Conservation (phyloP, 2,888 invertebrate species). For the Polymixis lichenea region DNA sequence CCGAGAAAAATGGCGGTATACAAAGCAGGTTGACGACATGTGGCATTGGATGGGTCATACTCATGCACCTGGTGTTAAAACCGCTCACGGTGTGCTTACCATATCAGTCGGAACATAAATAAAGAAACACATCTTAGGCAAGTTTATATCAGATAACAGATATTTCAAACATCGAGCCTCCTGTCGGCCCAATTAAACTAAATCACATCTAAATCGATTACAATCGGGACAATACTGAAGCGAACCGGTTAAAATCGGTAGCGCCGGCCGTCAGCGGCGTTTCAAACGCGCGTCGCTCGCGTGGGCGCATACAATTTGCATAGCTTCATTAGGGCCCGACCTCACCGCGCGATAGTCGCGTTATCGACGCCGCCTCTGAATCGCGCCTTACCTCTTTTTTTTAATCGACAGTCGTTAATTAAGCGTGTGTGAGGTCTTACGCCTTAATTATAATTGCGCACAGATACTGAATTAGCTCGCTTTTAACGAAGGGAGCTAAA, state of each 20-base stretch:
- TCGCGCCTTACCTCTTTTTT: constrained; percentile 69
- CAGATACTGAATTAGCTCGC: constrained; percentile 74
- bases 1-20: constrained; percentile 34
- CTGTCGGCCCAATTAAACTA: constrained; percentile 61
- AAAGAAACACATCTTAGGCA: constrained; percentile 36
- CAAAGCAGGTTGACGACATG: constrained; percentile 52
- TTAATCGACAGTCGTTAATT: constrained; percentile 78
- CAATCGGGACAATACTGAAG: constrained; percentile 64
- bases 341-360: constrained; percentile 71
- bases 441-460: constrained; percentile 82
- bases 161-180: constrained; percentile 52
- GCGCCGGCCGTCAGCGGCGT: constrained; percentile 64
- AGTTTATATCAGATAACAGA: constrained; percentile 46
- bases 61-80: constrained; percentile 44
- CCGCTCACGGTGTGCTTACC: constrained; percentile 21
- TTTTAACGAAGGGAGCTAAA: constrained; percentile 59
- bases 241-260: constrained; percentile 62
- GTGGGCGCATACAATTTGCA: constrained; percentile 78
- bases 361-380: constrained; percentile 69
- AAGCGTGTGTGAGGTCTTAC: constrained; percentile 85
- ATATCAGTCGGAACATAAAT: constrained; percentile 34
- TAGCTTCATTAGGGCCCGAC: constrained; percentile 79
- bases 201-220: constrained; percentile 68
- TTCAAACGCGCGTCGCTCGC: constrained; percentile 68
- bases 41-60: constrained; percentile 30